Base-by-base conservation (phyloP, 2,888 invertebrate genomes). In the Arenicola marina region DNA sequence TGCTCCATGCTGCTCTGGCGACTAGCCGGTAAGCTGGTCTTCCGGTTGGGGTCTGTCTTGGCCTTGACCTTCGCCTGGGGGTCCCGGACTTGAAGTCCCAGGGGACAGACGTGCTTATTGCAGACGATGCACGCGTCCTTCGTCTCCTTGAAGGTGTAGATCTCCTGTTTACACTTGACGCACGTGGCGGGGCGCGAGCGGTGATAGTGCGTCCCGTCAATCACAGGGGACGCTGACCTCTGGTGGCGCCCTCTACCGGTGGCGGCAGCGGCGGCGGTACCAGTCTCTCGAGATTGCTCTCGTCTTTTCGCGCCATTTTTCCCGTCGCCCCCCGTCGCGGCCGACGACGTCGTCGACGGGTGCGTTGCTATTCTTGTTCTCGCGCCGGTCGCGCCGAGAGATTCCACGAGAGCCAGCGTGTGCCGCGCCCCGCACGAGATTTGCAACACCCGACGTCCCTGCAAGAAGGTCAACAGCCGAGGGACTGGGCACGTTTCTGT, bases 381-480 rank as follows among this genome's bases (percentile, higher is more conserved):
- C 33, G 53, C 26, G 29, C 46, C 21, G 26, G 73, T 75, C 62
- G 74, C 73, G 3, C 78, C 69, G 24, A 82, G 48, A 2, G 76
- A 28, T 62, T 75, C 73, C 4, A 81, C 73, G 24, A 83, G 56
- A 2, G 78, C 80, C 58, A 82, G 44, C 38, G 75, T 79, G 66
- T 82, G 80, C 28, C 65, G 61, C 2, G 74, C 73, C 4, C 83
- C 83, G 64, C 78, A 77, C 43, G 67, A 66, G 18, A 82, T 71
- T 21, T 70, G 67, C 21, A 82, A 38, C n/a, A 79, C 79, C 55
- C 71, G 71, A 26, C 73, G 70, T 2, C 74, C 76, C 0, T 54
- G 56, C 15, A 83, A 70, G 21, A 66, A 67, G 28, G 75, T 69
- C 1, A 83, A 38, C 18, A 68, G 65, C 0, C 61, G 53, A 4